Percentiles rank a stretch among this genome's conserved stretches.
These are phyloP conservation scores for Stenodera caucasica DNA, from an alignment of 2,888 invertebrate species.

Conservation along the genomic window DNA sequence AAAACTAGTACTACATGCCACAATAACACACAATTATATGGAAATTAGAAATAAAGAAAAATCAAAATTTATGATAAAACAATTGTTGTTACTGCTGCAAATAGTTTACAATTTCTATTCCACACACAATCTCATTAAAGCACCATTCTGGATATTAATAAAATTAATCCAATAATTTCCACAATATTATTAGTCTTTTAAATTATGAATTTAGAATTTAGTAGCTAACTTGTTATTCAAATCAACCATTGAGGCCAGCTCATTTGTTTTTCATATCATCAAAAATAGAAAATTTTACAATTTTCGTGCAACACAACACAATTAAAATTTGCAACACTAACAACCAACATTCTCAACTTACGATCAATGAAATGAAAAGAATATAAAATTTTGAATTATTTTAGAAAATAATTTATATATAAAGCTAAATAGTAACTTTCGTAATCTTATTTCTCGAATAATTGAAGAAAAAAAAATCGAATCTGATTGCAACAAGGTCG, in stretches of 20 bases:
- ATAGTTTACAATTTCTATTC: conserved; percentile 16
- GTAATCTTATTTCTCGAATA: conserved; percentile 18
- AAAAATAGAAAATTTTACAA: not conserved
- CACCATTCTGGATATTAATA: conserved; percentile 11
- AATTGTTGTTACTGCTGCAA: conserved; percentile 38
- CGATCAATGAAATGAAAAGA: conserved; percentile 31
- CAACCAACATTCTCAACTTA: conserved; percentile 25
- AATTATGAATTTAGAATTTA: too few relatives aligned
- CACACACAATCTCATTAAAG: conserved; percentile 8
- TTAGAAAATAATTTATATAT: conserved; percentile 29
- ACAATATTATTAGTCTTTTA: not conserved
- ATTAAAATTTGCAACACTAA: conserved; percentile 43
- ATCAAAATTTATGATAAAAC: conserved; percentile 24
- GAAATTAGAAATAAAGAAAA: conserved; percentile 7
- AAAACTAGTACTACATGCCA: conserved; percentile 30
- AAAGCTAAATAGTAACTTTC: conserved; percentile 41
- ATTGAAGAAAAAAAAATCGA: not conserved
- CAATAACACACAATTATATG: conserved; percentile 24
- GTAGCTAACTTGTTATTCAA: too few relatives aligned
- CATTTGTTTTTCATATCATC: not conserved
- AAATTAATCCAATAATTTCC: not conserved
- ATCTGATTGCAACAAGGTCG: too few relatives aligned
- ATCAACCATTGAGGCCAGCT: not conserved
- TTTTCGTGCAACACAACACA: not conserved
- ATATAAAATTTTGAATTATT: conserved; percentile 31